Percentiles rank a stretch among this genome's conserved stretches.
Evolutionary conservation across 1,140 invertebrate species (phyloP).

Genomic region (Aphelenchoides fujianensis): DNA sequence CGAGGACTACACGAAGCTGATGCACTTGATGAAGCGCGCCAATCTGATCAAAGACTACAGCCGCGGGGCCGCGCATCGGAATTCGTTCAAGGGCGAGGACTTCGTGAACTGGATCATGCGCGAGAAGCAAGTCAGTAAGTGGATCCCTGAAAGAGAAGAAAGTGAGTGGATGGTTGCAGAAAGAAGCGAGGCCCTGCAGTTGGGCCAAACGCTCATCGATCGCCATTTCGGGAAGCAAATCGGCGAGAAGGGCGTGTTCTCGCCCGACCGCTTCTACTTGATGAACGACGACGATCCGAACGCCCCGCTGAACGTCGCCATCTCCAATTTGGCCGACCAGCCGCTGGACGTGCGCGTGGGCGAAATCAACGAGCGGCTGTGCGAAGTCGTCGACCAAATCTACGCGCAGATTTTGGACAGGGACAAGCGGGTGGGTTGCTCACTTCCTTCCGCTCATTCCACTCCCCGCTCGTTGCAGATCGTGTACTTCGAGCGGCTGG

Average conservation of each 20-base stretch:
- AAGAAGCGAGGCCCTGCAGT: constrained; percentile 57
- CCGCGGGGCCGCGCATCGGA: constrained; percentile 55
- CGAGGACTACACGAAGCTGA: constrained; percentile 42
- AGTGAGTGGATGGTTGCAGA: constrained; percentile 45
- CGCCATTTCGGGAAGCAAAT: constrained; percentile 61
- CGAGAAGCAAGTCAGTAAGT: constrained; percentile 62
- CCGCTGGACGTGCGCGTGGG: constrained; percentile 47
- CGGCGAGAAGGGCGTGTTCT: constrained; percentile 40
- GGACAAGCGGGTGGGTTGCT: constrained; percentile 62
- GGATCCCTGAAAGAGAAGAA: background rate
- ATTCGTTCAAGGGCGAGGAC: constrained; percentile 63
- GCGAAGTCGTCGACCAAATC: constrained; percentile 62
- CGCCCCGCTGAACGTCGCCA: constrained; percentile 60
- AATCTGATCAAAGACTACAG: constrained; percentile 61
- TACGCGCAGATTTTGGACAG: constrained; percentile 61
- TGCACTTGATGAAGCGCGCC: constrained; percentile 58
- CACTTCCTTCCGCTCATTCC: constrained; percentile 13
- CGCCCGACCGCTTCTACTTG: constrained; percentile 53
- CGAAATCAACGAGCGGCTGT: constrained; percentile 62
- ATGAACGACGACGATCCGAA: constrained; percentile 63
- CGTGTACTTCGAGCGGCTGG: constrained; percentile 45
- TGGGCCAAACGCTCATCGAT: constrained; percentile 63
- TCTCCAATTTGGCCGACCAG: background rate
- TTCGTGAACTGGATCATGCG: constrained; percentile 64
- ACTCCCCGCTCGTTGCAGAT: constrained; percentile 24